Evolutionary conservation across 1,140 invertebrate genomes (phyloP).

Genomic region (Drosophila aff.): DNA sequence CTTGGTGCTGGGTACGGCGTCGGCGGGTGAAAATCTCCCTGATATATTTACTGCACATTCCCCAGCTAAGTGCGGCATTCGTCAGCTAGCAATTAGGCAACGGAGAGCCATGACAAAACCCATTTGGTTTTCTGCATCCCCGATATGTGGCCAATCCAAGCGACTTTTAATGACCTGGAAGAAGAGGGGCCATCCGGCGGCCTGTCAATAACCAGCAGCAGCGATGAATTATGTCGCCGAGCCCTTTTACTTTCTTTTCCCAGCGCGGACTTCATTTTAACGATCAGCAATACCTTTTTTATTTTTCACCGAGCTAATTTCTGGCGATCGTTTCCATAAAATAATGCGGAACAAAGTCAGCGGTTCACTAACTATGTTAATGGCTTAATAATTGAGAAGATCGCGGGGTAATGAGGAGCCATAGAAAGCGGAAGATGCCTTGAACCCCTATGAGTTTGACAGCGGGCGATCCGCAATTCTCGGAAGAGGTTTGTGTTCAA

Average conservation of each 20-base stretch:
- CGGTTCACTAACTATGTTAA: slow-evolving; percentile 44
- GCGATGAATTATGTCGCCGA: slow-evolving; percentile 70
- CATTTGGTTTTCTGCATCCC: slow-evolving; percentile 49
- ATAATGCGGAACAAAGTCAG: slow-evolving; percentile 35
- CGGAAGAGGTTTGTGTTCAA: slow-evolving; percentile 15
- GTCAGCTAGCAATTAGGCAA: slow-evolving; percentile 51
- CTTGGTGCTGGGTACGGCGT: slow-evolving; percentile 27
- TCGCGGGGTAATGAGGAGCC: slow-evolving; percentile 19
- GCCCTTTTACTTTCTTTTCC: slow-evolving; percentile 79
- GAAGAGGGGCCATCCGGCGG: slow-evolving; percentile 20
- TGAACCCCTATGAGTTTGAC: slow-evolving; percentile 9
- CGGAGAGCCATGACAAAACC: slow-evolving; percentile 49
- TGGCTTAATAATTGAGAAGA: slow-evolving; percentile 74
- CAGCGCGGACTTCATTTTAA: slow-evolving; percentile 40
- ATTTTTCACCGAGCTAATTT: slow-evolving; percentile 38
- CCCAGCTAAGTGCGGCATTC: slow-evolving; percentile 64
- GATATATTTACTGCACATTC: slow-evolving; percentile 74
- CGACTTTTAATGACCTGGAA: slow-evolving; percentile 55
- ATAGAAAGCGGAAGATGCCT: slow-evolving; percentile 45
- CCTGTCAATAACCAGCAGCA: slow-evolving; percentile 63
- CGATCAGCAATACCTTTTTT: slow-evolving; percentile 30
- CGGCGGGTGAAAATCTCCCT: slow-evolving; percentile 75
- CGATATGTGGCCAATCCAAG: slow-evolving; percentile 58
- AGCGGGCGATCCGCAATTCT: slow-evolving; percentile 38
- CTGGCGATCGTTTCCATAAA: slow-evolving; percentile 34